Base-by-base conservation (phyloP, 2,113 vertebrate genomes). In the Xyliphius kryptos region DNA sequence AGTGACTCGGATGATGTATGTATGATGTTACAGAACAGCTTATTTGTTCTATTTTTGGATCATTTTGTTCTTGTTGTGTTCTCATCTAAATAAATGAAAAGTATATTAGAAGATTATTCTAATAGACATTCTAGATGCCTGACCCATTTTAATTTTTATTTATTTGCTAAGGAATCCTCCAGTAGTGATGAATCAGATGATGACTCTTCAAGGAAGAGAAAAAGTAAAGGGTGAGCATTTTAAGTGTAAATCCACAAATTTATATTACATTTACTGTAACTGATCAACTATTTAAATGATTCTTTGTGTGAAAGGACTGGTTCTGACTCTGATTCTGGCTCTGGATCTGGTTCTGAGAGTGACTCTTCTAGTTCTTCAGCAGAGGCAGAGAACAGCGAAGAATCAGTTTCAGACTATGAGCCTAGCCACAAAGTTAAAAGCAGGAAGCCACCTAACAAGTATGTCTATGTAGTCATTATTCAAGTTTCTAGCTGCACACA, bases 331-430 rank as follows among this genome's bases (percentile, higher is more conserved):
- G 91, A 85, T 44, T 89, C 88, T 16, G 72, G n/a, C n/a, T n/a
- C n/a, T 49, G 85, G 76, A 61, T 88, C 87, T 5, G 79, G 82
- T 68, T 95, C 95, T n/a, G 92, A 87, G 54, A 93, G 84, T 50
- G 88, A 81, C 75, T 91, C 89, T 49, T 91, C 91, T 9, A 88
- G 90, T 70, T 88, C 88, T 0, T 92, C 91, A 63, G 91, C 88
- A 46, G 92, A 78, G 69, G 89, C 90, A 66, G 88, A 70, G 73
- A 87, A 93, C 83, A 92, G 89, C 61, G 92, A 95, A 15, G 94
- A 94, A 70, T 96, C 94, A 0, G 93, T 91, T 58, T 99, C 96
- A 51, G 96, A 98, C 80, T 97, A 97, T 74, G 94, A 99, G 72
- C 96, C 96, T 37, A 93, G 92, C 87, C 92, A 89, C 78, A 94